Evolutionary conservation across 2,888 invertebrate genomes (phyloP).

Genomic region (Dendrolimus pini): DNA sequence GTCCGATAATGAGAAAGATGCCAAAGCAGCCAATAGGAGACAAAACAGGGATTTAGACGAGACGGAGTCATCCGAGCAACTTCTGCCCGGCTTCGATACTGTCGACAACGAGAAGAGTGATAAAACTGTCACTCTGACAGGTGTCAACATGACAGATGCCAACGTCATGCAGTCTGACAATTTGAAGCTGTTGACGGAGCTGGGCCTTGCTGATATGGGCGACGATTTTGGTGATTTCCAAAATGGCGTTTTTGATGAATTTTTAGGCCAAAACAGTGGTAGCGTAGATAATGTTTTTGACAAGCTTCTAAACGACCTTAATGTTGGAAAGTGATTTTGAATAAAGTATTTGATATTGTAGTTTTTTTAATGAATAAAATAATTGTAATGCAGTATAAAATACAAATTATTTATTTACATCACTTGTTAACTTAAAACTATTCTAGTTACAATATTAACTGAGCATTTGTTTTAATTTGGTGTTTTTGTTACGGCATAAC

Average conservation of each 20-base stretch:
- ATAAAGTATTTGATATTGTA: background rate
- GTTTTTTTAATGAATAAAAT: background rate
- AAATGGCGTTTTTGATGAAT: constrained; percentile 66
- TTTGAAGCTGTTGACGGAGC: constrained; percentile 69
- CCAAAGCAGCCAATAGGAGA: constrained; percentile 49
- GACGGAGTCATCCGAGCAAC: constrained; percentile 49
- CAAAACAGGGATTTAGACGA: constrained; percentile 50
- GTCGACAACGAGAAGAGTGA: constrained; percentile 14
- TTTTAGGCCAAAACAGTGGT: constrained; percentile 49
- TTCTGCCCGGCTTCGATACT: constrained; percentile 50
- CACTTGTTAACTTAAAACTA: no score
- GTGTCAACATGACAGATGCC: constrained; percentile 8
- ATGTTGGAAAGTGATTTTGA: constrained; percentile 33
- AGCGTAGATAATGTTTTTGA: constrained; percentile 60
- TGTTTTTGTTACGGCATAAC: no score
- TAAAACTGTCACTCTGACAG: constrained; percentile 15
- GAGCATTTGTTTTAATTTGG: no score
- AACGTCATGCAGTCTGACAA: constrained; percentile 45
- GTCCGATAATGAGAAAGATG: constrained; percentile 50
- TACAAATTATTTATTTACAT: no score
- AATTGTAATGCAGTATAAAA: no score
- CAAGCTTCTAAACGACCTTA: constrained; percentile 56
- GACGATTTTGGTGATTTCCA: constrained; percentile 66
- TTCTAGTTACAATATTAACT: no score
- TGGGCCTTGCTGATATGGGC: constrained; percentile 74